phyloP scores from a whole-genome alignment of 2,888 invertebrate genomes.

The Rhimphoctona megacephalus region DNA sequence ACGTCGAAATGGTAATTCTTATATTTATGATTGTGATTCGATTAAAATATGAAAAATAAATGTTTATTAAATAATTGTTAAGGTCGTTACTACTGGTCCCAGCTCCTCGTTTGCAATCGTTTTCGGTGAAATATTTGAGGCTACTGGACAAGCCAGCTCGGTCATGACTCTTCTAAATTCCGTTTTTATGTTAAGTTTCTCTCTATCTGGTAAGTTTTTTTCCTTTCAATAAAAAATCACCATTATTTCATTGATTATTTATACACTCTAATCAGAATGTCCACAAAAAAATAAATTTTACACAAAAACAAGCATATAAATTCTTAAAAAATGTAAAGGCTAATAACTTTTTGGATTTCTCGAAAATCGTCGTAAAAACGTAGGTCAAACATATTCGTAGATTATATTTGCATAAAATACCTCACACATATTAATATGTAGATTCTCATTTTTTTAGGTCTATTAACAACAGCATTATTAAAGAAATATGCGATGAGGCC shows the following conservation, averaged over 20 bases:
- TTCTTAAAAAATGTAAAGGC: background rate
- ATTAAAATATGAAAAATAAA: background rate
- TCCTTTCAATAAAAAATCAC: background rate
- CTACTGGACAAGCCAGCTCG: constrained; percentile 89
- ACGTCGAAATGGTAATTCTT: background rate
- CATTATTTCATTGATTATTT: background rate
- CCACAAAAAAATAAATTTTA: background rate
- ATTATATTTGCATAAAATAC: background rate
- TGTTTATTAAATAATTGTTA: constrained; percentile 71
- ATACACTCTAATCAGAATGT: background rate
- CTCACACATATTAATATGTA: background rate
- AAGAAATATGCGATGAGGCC: constrained; percentile 89
- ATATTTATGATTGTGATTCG: background rate
- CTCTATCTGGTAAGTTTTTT: constrained; percentile 86
- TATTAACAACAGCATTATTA: constrained; percentile 89
- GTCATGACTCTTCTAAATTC: constrained; percentile 90
- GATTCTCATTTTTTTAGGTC: constrained; percentile 85
- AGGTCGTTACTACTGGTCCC: constrained; percentile 90
- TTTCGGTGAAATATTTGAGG: constrained; percentile 89
- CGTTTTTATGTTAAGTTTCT: constrained; percentile 88
- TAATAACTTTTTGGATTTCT: no score
- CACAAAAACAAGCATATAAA: background rate
- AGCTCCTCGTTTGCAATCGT: constrained; percentile 90
- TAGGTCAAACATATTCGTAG: background rate
- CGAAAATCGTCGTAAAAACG: background rate